A percentile compares a stretch with the other conserved stretches of the same genome.
These are phyloP conservation scores for Pharmacophagus antenor DNA, from an alignment of 2,888 invertebrate genomes.

Conservation along the genomic window DNA sequence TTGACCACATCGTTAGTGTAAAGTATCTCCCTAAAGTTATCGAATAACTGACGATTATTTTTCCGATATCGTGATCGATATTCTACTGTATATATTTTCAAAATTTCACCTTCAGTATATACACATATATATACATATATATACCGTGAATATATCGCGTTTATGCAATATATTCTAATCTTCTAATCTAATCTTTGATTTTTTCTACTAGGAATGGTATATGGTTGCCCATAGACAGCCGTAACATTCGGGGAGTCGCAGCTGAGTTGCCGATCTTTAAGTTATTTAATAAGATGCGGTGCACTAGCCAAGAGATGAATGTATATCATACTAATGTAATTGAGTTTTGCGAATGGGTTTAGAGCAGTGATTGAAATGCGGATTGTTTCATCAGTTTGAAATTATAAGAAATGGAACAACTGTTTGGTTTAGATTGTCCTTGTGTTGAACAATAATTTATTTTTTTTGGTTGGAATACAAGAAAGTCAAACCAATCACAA, in stretches of 20 bases:
- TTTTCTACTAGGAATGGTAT: no score
- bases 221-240: no score
- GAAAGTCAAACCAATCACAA: background rate
- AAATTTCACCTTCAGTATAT: no score
- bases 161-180: no score
- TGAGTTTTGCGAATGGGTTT: constrained; percentile 1
- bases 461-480: no score
- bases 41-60: constrained; percentile 3
- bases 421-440: background rate
- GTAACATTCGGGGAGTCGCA: no score
- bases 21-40: constrained; percentile 15
- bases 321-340: constrained; percentile 4
- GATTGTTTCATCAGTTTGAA: background rate
- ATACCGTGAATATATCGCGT: background rate
- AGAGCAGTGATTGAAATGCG: background rate
- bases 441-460: background rate
- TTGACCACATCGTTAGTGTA: background rate
- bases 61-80: no score
- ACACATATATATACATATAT: no score
- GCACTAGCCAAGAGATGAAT: constrained; percentile 5
- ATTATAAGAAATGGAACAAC: background rate
- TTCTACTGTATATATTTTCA: no score
- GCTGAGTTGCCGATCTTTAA: no score
- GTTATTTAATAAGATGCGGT: background rate
- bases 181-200: no score